Evolutionary conservation across 2,888 invertebrate species (phyloP), one percentile per base, ranked within the genome.

Genomic region (Julus scandinavius): DNA sequence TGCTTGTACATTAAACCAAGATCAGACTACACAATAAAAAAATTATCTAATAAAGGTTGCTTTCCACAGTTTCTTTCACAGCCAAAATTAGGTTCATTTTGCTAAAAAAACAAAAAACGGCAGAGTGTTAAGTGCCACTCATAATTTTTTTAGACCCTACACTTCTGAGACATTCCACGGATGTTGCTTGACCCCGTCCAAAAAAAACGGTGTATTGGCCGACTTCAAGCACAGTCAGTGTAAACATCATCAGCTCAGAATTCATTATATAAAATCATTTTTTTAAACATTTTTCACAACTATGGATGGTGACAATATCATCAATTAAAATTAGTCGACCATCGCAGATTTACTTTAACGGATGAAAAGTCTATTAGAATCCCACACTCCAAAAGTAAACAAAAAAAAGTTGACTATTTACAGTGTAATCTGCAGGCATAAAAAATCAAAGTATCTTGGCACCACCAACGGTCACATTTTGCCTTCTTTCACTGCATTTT

Each of bases 11-110:
- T n/a, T 58, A 58, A 58, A 58, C 58, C 17, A n/a, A 72, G 20
- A 29, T 9, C 6, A 63, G 63, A 72, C 63, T 72, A 72, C n/a
- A 11, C 63, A 20, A 72, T 72, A 20, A 72, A 72, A 72, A 5
- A 20, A 29, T 20, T 72, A 72, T 72, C 63, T 20, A 11, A 72
- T 9, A 72, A 58, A 72, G 63, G n/a, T 72, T n/a, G 20, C 20
- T 20, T 72, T 29, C 20, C 63, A 9, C n/a, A 72, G 9, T 72
- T 72, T 20, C 20, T 29, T 4, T 72, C 63, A 72, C 63, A 72
- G 63, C 63, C 63, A 72, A 72, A 72, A 72, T 11, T 20, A 20
- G 63, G 63, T 72, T 72, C 20, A 72, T 72, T 72, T 72, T 72
- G 6, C 20, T 72, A n/a, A n/a, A 15, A 58, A 58, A 58, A 58